Evolutionary conservation across 2,113 vertebrate genomes (phyloP).

Genomic region (Eulemur rufifrons): DNA sequence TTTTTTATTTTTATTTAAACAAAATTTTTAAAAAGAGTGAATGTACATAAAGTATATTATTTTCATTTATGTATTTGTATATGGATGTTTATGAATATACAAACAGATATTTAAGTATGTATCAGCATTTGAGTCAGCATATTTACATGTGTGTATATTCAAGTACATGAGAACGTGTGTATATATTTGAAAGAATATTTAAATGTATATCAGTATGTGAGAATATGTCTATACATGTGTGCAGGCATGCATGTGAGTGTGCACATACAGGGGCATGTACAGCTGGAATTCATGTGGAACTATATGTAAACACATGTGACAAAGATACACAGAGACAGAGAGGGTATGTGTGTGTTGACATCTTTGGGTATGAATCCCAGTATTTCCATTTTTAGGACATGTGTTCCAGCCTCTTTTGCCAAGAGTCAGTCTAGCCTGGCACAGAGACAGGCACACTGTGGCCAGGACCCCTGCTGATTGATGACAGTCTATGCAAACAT

Average conservation of each 20-base stretch:
- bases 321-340: not conserved
- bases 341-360: not conserved
- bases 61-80: not conserved
- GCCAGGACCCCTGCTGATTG: not conserved
- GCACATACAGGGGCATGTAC: not conserved
- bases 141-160: not conserved
- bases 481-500: not conserved
- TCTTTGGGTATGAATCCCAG: not conserved
- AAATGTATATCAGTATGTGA: not conserved
- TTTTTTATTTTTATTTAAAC: no score
- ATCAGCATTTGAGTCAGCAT: not conserved
- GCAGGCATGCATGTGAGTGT: not conserved
- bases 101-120: not conserved
- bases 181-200: not conserved
- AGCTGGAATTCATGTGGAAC: not conserved
- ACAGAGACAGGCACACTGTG: not conserved
- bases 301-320: not conserved
- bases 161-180: not conserved
- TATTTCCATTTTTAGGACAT: not conserved
- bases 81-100: not conserved
- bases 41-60: not conserved
- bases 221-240: not conserved
- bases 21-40: not conserved
- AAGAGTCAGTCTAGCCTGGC: not conserved
- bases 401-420: not conserved